These are phyloP conservation scores for Diadema setosum DNA, from an alignment of 35 echinoderm and acorn worm species.

Conservation along the genomic window DNA sequence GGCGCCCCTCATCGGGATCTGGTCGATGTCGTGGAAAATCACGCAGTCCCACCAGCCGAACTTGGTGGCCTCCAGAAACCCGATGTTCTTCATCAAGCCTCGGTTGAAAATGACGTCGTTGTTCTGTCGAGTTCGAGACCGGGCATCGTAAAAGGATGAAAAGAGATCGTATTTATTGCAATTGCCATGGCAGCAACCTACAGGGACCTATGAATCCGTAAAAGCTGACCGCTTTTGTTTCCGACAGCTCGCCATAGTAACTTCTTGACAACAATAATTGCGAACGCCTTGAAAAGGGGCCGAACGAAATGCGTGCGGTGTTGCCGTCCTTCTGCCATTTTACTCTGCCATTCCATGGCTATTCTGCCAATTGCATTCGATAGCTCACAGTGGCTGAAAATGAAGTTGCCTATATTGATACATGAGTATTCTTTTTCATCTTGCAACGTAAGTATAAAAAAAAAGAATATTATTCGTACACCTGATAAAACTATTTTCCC, in stretches of 20 bases:
- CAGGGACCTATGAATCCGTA: neutral
- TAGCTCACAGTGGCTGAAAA: no score
- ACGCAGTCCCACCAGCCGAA: slow-evolving; percentile 25
- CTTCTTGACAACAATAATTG: neutral
- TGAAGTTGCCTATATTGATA: no score
- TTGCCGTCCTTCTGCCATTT: neutral
- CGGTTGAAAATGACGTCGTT: slow-evolving; percentile 5
- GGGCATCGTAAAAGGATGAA: no score
- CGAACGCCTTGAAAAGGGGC: neutral
- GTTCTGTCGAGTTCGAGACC: no score
- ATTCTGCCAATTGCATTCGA: no score
- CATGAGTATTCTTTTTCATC: no score
- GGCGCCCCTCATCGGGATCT: neutral
- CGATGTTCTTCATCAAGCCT: slow-evolving; percentile 17
- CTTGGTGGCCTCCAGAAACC: neutral
- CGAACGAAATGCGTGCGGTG: neutral
- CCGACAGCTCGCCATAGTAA: neutral
- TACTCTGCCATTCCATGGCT: no score
- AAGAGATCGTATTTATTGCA: neutral
- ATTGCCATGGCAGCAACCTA: neutral
- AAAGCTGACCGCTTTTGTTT: neutral
- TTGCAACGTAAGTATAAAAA: no score
- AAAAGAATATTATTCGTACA: no score
- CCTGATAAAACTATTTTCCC: no score
- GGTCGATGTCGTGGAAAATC: slow-evolving; percentile 30